A percentile compares a stretch with the other conserved stretches of the same genome.
Evolutionary conservation across 2,113 vertebrate genomes (phyloP).

Genomic region (Nettapus auritus): DNA sequence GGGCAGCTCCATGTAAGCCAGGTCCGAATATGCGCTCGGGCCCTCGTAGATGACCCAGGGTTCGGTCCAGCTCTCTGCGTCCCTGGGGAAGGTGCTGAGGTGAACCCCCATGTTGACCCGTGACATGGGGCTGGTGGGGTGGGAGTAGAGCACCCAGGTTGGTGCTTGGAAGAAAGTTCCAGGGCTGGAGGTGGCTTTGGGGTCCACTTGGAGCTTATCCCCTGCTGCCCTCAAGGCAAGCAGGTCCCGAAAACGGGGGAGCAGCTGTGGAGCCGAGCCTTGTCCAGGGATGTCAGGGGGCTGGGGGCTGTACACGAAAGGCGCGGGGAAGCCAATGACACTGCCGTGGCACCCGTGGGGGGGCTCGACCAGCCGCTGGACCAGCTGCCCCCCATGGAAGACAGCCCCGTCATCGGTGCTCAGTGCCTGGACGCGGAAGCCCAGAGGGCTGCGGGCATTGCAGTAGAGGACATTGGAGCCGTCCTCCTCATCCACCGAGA

Average conservation of each 20-base stretch:
- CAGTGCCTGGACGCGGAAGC: conserved; percentile 89
- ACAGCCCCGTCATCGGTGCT: conserved; percentile 84
- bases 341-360: conserved; percentile 92
- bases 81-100: conserved; percentile 87
- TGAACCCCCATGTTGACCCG: conserved; percentile 87
- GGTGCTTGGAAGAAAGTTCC: conserved; percentile 72
- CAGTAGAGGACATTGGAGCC: conserved; percentile 88
- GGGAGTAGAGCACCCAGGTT: conserved; percentile 91
- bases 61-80: conserved; percentile 87
- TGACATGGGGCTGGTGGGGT: conserved; percentile 83
- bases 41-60: conserved; percentile 95
- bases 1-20: conserved; percentile 83
- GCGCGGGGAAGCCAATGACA: conserved; percentile 88
- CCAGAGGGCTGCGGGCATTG: conserved; percentile 89
- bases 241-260: fast-evolving
- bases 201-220: neutral
- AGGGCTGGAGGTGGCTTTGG: neutral
- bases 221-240: too few species aligned
- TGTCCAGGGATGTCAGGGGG: fast-evolving
- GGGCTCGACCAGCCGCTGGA: conserved; percentile 85
- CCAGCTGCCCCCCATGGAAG: conserved; percentile 87
- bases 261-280: too few species aligned
- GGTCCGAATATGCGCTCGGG: conserved; percentile 93
- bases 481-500: conserved; percentile 84
- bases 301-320: neutral